Conservation (phyloP, 2,797 vertebrate species). For the Notoglanidium macrostoma region DNA sequence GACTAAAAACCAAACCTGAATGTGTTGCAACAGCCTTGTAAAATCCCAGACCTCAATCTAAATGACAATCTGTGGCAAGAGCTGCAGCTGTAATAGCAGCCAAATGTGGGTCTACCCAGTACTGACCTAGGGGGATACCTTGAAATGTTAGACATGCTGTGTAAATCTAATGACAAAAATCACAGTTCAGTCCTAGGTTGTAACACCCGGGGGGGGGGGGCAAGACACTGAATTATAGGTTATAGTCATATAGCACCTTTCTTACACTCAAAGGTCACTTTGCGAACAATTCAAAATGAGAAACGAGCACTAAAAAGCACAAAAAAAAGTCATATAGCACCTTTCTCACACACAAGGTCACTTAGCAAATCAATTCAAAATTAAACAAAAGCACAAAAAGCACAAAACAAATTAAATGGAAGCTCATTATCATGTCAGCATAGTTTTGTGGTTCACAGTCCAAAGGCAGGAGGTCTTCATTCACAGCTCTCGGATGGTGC, state of each 20-base stretch:
- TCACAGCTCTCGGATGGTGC: slow-evolving; percentile 6
- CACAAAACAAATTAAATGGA: background rate
- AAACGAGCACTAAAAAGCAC: background rate
- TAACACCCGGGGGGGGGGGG: background rate
- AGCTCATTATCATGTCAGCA: background rate
- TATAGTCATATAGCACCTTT: slow-evolving; percentile 3
- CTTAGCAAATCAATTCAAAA: slow-evolving; percentile 7
- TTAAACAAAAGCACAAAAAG: background rate
- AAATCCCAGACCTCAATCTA: background rate
- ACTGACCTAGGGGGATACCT: no score
- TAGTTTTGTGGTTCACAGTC: background rate
- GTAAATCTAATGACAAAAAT: background rate
- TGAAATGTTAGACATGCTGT: no score
- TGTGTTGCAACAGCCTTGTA: background rate
- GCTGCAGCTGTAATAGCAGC: background rate
- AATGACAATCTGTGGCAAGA: background rate
- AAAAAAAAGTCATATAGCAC: slow-evolving; percentile 7
- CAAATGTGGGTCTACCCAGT: background rate
- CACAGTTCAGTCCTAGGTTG: background rate
- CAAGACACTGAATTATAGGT: background rate
- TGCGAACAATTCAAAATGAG: background rate
- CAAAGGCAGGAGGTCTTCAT: background rate
- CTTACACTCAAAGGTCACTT: slow-evolving; percentile 20
- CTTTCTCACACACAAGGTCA: slow-evolving; percentile 15
- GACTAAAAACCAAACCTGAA: background rate